phyloP scores from a whole-genome alignment of 1,140 invertebrate genomes.

The Lucilia cuprina region DNA sequence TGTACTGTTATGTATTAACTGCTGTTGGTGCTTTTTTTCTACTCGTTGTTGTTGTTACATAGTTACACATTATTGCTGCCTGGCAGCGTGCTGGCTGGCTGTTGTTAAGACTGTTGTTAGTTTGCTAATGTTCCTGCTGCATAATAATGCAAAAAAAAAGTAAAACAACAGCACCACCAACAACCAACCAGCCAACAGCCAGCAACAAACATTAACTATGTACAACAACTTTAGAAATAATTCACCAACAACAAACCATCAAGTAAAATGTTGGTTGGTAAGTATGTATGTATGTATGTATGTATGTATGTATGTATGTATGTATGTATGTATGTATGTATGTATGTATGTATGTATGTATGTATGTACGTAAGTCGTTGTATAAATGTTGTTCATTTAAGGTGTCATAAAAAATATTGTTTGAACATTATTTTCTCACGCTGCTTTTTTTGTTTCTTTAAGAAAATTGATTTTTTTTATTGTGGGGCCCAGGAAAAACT shows the following conservation, averaged over 20 bases:
- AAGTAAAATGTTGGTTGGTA: background rate
- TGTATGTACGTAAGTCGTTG: background rate
- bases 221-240: background rate
- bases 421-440: constrained; percentile 7
- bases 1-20: background rate
- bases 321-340: too few relatives aligned
- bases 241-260: background rate
- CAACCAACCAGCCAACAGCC: background rate
- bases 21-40: background rate
- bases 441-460: background rate
- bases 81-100: background rate
- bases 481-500: background rate
- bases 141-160: background rate
- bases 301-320: too few relatives aligned
- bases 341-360: too few relatives aligned
- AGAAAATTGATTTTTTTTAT: constrained; percentile 2
- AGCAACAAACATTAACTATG: background rate
- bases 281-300: too few relatives aligned
- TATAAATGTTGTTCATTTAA: constrained; percentile 7
- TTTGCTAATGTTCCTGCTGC: background rate
- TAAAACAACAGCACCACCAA: background rate
- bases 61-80: background rate
- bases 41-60: background rate
- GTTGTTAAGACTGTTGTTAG: background rate
- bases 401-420: constrained; percentile 16